A percentile compares a stretch with the other conserved stretches of the same genome.
phyloP scores from a whole-genome alignment of 2,888 invertebrate species.

The Leptinotarsa haldemani region DNA sequence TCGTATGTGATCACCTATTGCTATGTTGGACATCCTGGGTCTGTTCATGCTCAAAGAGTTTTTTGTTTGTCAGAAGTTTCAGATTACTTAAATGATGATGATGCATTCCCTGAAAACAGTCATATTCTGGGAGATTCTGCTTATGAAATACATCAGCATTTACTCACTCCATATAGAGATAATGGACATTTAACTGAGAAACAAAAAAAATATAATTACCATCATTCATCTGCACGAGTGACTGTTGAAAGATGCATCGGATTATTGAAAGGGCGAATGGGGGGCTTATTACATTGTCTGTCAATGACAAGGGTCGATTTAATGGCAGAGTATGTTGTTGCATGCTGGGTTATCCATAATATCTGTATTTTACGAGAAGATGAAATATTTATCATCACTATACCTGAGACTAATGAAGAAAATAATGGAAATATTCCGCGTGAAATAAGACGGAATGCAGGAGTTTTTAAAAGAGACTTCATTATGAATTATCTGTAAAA shows the following conservation, averaged over 20 bases:
- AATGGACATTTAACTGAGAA: slow-evolving; percentile 21
- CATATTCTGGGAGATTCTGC: slow-evolving; percentile 22
- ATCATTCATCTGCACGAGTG: slow-evolving; percentile 12
- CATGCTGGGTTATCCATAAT: slow-evolving; percentile 31
- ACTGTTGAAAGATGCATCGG: slow-evolving; percentile 35
- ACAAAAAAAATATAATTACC: slow-evolving; percentile 25
- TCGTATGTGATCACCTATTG: slow-evolving; percentile 48
- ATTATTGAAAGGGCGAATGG: slow-evolving; percentile 33
- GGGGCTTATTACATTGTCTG: slow-evolving; percentile 32
- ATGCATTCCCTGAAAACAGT: slow-evolving; percentile 19
- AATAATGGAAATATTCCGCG: slow-evolving; percentile 27
- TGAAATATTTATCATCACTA: slow-evolving; percentile 25
- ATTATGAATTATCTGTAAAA: slow-evolving; percentile 29
- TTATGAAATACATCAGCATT: slow-evolving; percentile 25
- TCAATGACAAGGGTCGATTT: slow-evolving; percentile 35
- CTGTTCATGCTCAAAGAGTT: slow-evolving; percentile 46
- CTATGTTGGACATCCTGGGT: slow-evolving; percentile 46
- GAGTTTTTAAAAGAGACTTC: slow-evolving; percentile 23
- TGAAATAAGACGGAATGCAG: slow-evolving; percentile 23
- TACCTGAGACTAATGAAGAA: slow-evolving; percentile 23
- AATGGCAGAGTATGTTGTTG: slow-evolving; percentile 34
- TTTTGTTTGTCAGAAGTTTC: slow-evolving; percentile 44
- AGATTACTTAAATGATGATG: slow-evolving; percentile 11
- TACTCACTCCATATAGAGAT: slow-evolving; percentile 25
- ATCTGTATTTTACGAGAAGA: slow-evolving; percentile 29